A percentile compares a stretch with the other conserved stretches of the same genome.
Evolutionary conservation across 2,888 invertebrate species (phyloP).

Genomic region (Ochropleura leucogaster): DNA sequence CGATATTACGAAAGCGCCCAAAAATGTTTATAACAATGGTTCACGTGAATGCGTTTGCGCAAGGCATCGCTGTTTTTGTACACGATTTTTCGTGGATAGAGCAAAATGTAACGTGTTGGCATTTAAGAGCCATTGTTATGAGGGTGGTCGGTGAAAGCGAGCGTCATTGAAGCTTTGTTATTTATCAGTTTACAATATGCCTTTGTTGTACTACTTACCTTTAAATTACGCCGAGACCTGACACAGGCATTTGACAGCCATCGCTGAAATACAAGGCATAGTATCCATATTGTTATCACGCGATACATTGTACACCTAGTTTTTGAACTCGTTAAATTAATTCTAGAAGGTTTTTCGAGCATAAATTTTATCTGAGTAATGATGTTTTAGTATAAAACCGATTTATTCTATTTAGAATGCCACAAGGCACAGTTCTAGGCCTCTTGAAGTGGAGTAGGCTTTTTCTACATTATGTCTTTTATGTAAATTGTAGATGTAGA

Average conservation of each 20-base stretch:
- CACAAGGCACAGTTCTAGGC: slow-evolving; percentile 39
- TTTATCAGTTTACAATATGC: slow-evolving; percentile 61
- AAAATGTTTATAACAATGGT: slow-evolving; percentile 82
- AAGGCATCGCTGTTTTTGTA: slow-evolving; percentile 83
- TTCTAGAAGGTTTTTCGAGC: not conserved
- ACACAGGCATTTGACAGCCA: slow-evolving; percentile 24
- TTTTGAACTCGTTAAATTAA: not conserved
- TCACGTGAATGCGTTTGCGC: slow-evolving; percentile 85
- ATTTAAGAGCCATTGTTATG: slow-evolving; percentile 76
- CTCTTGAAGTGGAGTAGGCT: not conserved
- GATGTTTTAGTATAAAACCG: not conserved
- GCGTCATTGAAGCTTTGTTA: slow-evolving; percentile 67
- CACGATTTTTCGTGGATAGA: slow-evolving; percentile 83
- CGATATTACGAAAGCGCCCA: slow-evolving; percentile 80
- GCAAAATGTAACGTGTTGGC: slow-evolving; percentile 77
- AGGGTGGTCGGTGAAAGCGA: slow-evolving; percentile 88
- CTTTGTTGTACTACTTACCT: slow-evolving; percentile 60
- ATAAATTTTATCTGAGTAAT: not conserved
- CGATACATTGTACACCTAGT: not conserved
- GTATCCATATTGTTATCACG: not conserved
- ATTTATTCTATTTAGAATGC: slow-evolving; percentile 57
- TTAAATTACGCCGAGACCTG: slow-evolving; percentile 44
- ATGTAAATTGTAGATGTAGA: slow-evolving; percentile 17
- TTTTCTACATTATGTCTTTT: slow-evolving; percentile 5
- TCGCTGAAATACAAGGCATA: not conserved